Conservation (phyloP, 2,888 invertebrate genomes). For the Cryptocephalus primarius region DNA sequence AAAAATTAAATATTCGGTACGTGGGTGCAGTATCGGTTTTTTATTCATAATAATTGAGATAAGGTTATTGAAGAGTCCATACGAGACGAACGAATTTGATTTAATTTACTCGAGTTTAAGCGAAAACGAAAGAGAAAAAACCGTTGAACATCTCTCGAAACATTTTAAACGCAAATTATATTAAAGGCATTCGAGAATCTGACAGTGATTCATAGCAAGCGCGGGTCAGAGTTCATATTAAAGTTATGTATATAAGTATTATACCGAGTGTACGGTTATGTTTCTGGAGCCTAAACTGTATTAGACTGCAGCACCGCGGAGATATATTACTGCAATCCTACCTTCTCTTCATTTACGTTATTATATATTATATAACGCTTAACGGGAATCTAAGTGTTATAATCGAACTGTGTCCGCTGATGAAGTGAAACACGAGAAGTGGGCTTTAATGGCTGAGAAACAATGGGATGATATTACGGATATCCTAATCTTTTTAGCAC, state of each 20-base stretch:
- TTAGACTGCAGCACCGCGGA: slow-evolving; percentile 4
- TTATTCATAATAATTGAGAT: too few species aligned
- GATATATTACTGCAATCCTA: slow-evolving; percentile 7
- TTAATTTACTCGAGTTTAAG: too few species aligned
- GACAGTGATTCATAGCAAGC: slow-evolving; percentile 11
- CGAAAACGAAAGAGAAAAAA: too few species aligned
- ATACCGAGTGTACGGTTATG: slow-evolving; percentile 2
- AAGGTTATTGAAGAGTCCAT: too few species aligned
- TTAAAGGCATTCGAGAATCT: slow-evolving; percentile 6
- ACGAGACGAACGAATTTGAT: too few species aligned
- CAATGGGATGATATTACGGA: too few species aligned
- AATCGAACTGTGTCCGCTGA: slow-evolving; percentile 4
- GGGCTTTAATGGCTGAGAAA: not conserved
- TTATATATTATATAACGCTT: slow-evolving; percentile 4
- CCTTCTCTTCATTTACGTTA: slow-evolving; percentile 3
- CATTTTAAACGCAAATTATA: slow-evolving; percentile 10
- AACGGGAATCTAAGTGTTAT: slow-evolving; percentile 2
- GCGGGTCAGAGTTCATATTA: slow-evolving; percentile 7
- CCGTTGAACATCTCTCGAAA: slow-evolving; percentile 4
- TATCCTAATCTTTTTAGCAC: too few species aligned
- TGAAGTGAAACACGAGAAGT: slow-evolving; percentile 3
- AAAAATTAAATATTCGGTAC: too few species aligned
- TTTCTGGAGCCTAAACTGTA: slow-evolving; percentile 7
- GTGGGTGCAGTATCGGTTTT: too few species aligned
- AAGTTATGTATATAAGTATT: slow-evolving; percentile 4